phyloP scores from a whole-genome alignment of 1,140 invertebrate species.

The Microplitis mediator region DNA sequence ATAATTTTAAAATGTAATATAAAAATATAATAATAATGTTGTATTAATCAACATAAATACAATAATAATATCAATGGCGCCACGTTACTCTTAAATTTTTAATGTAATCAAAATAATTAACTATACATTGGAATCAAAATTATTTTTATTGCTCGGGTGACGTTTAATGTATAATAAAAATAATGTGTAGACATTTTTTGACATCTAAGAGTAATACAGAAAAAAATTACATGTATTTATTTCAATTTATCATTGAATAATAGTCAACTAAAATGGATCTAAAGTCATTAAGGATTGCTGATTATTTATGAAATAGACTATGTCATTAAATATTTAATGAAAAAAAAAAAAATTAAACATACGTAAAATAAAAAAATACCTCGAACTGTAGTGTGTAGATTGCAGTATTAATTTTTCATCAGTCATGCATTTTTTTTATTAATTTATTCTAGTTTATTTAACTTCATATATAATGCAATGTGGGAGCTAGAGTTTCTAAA shows the following conservation, averaged over 20 bases:
- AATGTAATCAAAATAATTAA: background rate
- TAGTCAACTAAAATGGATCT: too few relatives aligned
- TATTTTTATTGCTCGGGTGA: conserved; percentile 1
- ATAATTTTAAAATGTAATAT: too few relatives aligned
- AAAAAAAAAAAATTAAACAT: background rate
- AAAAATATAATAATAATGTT: background rate
- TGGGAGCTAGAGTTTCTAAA: background rate
- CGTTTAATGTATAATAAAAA: background rate
- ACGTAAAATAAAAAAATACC: background rate
- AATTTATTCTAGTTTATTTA: background rate
- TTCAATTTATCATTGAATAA: background rate
- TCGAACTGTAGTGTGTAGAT: background rate
- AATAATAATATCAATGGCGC: background rate
- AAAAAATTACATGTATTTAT: too few relatives aligned
- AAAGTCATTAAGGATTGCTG: background rate
- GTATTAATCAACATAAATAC: background rate
- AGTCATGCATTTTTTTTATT: background rate
- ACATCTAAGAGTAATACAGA: too few relatives aligned
- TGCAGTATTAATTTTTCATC: background rate
- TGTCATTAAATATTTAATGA: background rate
- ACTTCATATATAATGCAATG: background rate
- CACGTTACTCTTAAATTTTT: background rate
- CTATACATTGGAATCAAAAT: background rate
- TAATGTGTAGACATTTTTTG: background rate
- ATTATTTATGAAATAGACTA: background rate